A percentile compares a stretch with the other conserved stretches of the same genome.
phyloP scores from a whole-genome alignment of 1,140 invertebrate species.

The Halyomorpha halys region DNA sequence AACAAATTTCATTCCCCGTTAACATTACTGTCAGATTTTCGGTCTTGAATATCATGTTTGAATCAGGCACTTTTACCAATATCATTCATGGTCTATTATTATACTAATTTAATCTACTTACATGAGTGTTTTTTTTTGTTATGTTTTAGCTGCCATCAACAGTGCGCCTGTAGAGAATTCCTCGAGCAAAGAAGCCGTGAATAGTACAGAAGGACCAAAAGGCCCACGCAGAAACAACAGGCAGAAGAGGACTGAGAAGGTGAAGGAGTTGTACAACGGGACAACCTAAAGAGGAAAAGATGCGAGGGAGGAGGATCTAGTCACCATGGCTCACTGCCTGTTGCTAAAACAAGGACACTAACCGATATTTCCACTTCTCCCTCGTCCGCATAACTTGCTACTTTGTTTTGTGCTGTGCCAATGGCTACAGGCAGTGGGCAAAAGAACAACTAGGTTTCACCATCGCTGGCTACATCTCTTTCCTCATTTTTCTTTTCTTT shows the following conservation, averaged over 20 bases:
- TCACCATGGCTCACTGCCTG: slow-evolving; percentile 1
- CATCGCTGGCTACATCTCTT: not conserved
- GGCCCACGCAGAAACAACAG: slow-evolving; percentile 6
- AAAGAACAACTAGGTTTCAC: not conserved
- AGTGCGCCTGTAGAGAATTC: slow-evolving; percentile 20
- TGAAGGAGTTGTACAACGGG: slow-evolving; percentile 23
- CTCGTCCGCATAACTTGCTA: slow-evolving; percentile 1
- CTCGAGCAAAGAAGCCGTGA: slow-evolving; percentile 21
- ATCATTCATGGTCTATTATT: not conserved
- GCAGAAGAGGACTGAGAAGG: slow-evolving; percentile 10
- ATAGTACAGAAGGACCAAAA: slow-evolving; percentile 21
- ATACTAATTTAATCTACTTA: not conserved
- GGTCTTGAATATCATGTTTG: too few species aligned
- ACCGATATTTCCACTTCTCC: slow-evolving; percentile 8
- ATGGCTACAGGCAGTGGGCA: slow-evolving; percentile 2
- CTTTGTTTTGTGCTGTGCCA: not conserved
- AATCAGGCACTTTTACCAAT: too few species aligned
- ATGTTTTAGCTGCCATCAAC: slow-evolving; percentile 7
- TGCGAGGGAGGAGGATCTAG: slow-evolving; percentile 10
- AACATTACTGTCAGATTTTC: too few species aligned
- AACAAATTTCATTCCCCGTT: too few species aligned
- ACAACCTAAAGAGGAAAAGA: slow-evolving; percentile 13
- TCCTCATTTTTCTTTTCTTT: slow-evolving; percentile 11
- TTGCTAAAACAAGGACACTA: slow-evolving; percentile 8
- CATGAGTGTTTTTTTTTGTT: not conserved